Percentiles rank a stretch among this genome's conserved stretches.
Evolutionary conservation across 2,797 vertebrate genomes (phyloP).

Genomic region (Crax fasciolata): DNA sequence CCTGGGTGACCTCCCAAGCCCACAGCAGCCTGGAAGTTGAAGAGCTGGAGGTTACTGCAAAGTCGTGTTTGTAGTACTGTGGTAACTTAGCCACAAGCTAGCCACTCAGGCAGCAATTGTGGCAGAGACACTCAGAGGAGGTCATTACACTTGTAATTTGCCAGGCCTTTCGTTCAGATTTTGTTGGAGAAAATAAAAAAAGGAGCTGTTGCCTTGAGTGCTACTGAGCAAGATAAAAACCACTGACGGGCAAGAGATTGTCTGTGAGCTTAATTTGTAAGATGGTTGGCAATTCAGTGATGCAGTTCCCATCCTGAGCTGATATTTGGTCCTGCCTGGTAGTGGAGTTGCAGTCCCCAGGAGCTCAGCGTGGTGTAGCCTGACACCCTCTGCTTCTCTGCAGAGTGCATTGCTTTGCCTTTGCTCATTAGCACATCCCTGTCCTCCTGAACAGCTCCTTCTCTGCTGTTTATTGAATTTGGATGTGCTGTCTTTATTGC

Average conservation of each 20-base stretch:
- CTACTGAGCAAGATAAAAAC: background rate
- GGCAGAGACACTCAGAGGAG: background rate
- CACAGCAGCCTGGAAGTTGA: background rate
- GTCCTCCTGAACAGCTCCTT: background rate
- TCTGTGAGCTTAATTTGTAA: background rate
- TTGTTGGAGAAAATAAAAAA: conserved; percentile 7
- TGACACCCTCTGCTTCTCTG: background rate
- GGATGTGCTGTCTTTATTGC: background rate
- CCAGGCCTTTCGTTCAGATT: background rate
- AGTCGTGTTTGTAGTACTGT: background rate
- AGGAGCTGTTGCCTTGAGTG: background rate
- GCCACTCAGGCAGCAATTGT: background rate
- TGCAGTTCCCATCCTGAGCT: background rate
- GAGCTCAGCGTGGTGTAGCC: background rate
- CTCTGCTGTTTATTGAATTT: background rate
- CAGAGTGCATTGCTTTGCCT: background rate
- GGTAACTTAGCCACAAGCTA: background rate
- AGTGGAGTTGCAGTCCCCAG: background rate
- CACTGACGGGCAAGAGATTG: background rate
- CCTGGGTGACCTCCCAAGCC: background rate
- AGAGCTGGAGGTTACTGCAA: background rate
- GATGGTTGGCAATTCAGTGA: background rate
- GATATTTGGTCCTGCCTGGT: background rate
- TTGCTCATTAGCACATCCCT: background rate
- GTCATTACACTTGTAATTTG: background rate